Evolutionary conservation across 2,888 invertebrate species (phyloP).

Genomic region (Desoria tigrina): DNA sequence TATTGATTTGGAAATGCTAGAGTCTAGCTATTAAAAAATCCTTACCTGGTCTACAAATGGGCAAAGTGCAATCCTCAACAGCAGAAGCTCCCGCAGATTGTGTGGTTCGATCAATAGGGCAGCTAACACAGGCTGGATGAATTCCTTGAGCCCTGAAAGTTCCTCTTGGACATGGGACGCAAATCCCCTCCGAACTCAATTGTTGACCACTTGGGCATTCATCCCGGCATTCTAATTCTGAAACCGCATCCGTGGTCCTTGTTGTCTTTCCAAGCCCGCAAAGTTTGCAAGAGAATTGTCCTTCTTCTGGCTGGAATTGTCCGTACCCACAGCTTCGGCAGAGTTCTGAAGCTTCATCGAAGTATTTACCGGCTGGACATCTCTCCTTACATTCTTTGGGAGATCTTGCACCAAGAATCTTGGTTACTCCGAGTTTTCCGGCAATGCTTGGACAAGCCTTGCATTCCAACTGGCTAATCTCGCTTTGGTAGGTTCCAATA

Average conservation of each 20-base stretch:
- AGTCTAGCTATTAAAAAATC: too few relatives aligned
- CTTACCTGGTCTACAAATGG: constrained; percentile 75
- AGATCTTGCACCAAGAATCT: constrained; percentile 78
- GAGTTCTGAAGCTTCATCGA: constrained; percentile 81
- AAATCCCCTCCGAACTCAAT: constrained; percentile 81
- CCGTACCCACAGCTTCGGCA: constrained; percentile 93
- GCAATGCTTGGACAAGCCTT: constrained; percentile 85
- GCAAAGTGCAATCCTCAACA: constrained; percentile 87
- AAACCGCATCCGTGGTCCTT: constrained; percentile 83
- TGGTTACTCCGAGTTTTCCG: constrained; percentile 85
- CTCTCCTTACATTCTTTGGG: constrained; percentile 64
- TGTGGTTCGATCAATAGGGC: constrained; percentile 87
- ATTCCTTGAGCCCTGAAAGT: constrained; percentile 82
- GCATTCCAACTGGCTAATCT: constrained; percentile 85
- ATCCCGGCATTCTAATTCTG: constrained; percentile 78
- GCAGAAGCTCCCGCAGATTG: constrained; percentile 79
- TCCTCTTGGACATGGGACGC: constrained; percentile 88
- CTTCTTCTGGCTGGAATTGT: constrained; percentile 87
- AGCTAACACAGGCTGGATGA: constrained; percentile 82
- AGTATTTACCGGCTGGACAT: constrained; percentile 91
- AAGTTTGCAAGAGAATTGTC: constrained; percentile 82
- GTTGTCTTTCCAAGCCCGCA: constrained; percentile 92
- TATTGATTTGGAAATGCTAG: too few relatives aligned
- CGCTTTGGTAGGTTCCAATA: constrained; percentile 89
- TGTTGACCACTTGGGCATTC: constrained; percentile 86